phyloP scores from a whole-genome alignment of 2,113 vertebrate species.

The Albula goreensis region DNA sequence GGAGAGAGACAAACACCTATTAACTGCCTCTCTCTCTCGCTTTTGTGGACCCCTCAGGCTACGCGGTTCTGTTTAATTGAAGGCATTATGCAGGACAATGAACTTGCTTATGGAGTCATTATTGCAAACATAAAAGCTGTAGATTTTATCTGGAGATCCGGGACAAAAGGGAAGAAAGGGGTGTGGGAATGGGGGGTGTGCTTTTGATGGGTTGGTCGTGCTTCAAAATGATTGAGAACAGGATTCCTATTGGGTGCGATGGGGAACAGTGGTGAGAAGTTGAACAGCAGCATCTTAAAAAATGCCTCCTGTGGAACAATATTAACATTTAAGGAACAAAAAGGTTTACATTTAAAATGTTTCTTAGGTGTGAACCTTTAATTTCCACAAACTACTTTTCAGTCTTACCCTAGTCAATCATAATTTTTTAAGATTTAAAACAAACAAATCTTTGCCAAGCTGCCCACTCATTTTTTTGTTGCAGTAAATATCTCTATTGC shows the following conservation, averaged over 20 bases:
- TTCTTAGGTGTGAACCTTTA: background rate
- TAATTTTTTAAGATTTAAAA: background rate
- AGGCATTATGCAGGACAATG: constrained; percentile 48
- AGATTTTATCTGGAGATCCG: constrained; percentile 31
- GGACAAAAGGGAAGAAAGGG: constrained; percentile 14
- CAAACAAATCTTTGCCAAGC: background rate
- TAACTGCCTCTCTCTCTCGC: constrained; percentile 14
- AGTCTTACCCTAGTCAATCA: background rate
- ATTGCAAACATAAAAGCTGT: constrained; percentile 34
- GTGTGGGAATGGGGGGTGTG: background rate
- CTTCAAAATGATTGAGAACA: background rate
- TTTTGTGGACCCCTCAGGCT: constrained; percentile 15
- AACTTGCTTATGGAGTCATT: constrained; percentile 53
- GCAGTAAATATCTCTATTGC: background rate
- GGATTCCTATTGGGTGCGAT: background rate
- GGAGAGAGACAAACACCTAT: constrained; percentile 35
- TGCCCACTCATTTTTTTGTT: background rate
- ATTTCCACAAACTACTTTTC: background rate
- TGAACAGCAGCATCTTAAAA: background rate
- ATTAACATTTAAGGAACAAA: background rate
- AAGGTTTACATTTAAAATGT: background rate
- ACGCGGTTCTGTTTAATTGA: constrained; percentile 44
- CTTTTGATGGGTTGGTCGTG: background rate
- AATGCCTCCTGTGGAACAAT: background rate
- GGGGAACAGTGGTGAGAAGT: background rate